Evolutionary conservation across 2,113 vertebrate species (phyloP).

Genomic region (Megaleporinus macrocephalus): DNA sequence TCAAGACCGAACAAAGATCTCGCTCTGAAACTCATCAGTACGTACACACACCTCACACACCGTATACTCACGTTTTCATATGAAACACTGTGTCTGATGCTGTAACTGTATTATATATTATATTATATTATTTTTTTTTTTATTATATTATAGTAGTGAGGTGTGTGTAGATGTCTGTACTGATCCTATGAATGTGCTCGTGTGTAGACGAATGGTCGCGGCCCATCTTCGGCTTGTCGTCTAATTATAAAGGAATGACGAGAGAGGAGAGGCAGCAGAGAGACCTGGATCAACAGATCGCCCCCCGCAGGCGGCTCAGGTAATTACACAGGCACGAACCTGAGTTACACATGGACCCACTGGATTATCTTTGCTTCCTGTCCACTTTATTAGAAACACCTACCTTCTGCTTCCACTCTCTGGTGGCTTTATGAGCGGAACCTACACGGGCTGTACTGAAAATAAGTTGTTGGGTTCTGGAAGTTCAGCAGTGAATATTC

Average conservation of each 20-base stretch:
- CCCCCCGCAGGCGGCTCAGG: conserved; percentile 89
- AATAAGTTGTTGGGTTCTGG: too few relatives aligned
- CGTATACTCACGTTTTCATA: neutral
- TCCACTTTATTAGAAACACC: neutral
- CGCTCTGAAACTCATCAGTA: conserved; percentile 98
- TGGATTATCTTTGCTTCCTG: neutral
- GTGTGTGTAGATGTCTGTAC: neutral
- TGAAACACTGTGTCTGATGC: neutral
- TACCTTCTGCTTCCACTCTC: neutral
- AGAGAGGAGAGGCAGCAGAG: conserved; percentile 96
- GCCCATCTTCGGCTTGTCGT: conserved; percentile 96
- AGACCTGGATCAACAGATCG: conserved; percentile 96
- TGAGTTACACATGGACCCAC: neutral
- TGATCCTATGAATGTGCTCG: neutral
- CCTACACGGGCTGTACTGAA: too few relatives aligned
- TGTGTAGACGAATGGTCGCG: conserved; percentile 94
- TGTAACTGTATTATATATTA: too few relatives aligned
- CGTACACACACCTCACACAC: conserved; percentile 53
- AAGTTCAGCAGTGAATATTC: too few relatives aligned
- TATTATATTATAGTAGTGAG: too few relatives aligned
- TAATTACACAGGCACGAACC: conserved; percentile 58
- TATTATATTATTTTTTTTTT: too few relatives aligned
- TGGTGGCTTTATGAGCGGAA: neutral
- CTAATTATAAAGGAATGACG: conserved; percentile 98
- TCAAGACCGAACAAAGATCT: conserved; percentile 94